Base-by-base conservation (phyloP, 2,797 vertebrate genomes). In the Catostomus latipinnis region DNA sequence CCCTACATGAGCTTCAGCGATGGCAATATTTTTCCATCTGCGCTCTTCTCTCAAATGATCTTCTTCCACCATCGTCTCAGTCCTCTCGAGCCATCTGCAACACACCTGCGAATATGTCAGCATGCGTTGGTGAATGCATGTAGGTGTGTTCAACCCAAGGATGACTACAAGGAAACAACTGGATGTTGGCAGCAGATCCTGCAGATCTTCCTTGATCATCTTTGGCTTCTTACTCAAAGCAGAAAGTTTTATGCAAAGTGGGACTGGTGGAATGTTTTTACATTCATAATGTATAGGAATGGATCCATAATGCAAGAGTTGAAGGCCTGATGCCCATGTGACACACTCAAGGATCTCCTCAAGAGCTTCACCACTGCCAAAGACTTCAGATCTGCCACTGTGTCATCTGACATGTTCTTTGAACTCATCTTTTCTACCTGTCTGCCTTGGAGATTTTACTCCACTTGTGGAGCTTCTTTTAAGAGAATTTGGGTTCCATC, bases 291-390 rank as follows among this genome's bases (percentile, higher is more conserved):
- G 80, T 88, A 87, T 83, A 78, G 78, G 71, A 74, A 9, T 4
- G 16, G 85, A 85, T 87, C 75, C 82, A 85, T 88, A 81, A 90
- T 86, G 83, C 86, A 89, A 74, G 61, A 80, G 68, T 69, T 74
- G 6, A 86, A 79, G 68, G 52, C 74, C 48, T 79, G 72, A 84
- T 57, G 18, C 50, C 70, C 63, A 66, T 67, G 76, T 71, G 70
- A 86, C 57, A 60, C 67, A 70, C 63, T 80, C n/a, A 66, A 45
- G 22, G 67, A 49, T 77, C 78, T 76, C 49, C 49, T 69, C 34
- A 69, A 75, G 57, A 69, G 80, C 66, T 70, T 62, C 0, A 7
- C 66, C 67, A 50, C 72, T 76, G 13, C 16, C 73, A 71, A 76
- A 81, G 67, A 50, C 58, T 63, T 54, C 34, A 52, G 60, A 34